Base-by-base conservation (phyloP, 2,797 vertebrate species). In the Botia almorhae region DNA sequence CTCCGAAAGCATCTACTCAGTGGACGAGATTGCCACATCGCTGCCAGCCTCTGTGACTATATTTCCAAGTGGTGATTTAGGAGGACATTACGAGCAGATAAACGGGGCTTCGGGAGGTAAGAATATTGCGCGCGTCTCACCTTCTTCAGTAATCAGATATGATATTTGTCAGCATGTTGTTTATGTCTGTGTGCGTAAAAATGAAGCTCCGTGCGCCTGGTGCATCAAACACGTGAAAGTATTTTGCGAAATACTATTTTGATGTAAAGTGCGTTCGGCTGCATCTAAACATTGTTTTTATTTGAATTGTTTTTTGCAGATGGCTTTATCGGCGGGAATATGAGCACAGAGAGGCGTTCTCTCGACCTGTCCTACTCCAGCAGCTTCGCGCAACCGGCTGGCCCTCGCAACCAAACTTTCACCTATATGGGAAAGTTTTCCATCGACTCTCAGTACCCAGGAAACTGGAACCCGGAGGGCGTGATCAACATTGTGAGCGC, bases 361-460 rank as follows among this genome's bases (percentile, higher is more conserved):
- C 86, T 97, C 89, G 97, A 99, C 87, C 89, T 99, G 74, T 92
- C 95, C 50, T 98, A 97, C 89, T 91, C 95, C 74, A 90, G 93
- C 87, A 92, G 94, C 86, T 99, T 97, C 90, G 88, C 94, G 23
- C 95, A 96, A 14, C 91, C 92, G n/a, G 87, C 93, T 11, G 78
- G 91, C 48, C 92, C 95, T 76, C 94, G 96, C 82, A 96, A 95
- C 88, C 97, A 98, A 94, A 96, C 97, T 80, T 97, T 98, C 89
- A 97, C 97, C 88, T 99, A 99, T 93, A 99, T 98, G 97, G 98
- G 98, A 76, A 99, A 98, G 92, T 98, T 99, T 93, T 99, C 97
- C 89, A 96, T 99, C 81, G 98, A 99, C 90, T 97, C 96, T 33
- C 97, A 97, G 92, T 99, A 98, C 87, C 93, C 96, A 21, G 92